phyloP scores from a whole-genome alignment of 2,113 vertebrate genomes.

The Thomomys bottae region DNA sequence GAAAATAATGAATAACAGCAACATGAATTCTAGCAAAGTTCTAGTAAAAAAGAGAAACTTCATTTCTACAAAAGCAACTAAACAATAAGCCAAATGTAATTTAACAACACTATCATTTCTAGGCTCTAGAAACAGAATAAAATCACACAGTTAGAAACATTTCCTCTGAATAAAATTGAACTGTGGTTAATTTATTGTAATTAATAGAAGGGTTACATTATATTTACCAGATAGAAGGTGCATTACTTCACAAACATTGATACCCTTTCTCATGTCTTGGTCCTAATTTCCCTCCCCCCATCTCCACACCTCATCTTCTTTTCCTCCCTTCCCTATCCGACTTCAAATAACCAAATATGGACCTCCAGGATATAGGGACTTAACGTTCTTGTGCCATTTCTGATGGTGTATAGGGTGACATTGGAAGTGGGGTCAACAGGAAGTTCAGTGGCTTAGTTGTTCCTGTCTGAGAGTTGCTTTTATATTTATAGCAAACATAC shows the following conservation, averaged over 20 bases:
- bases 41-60: not conserved
- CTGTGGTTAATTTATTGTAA: not conserved
- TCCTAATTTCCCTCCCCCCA: too few species aligned
- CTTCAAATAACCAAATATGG: too few species aligned
- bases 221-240: too few species aligned
- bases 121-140: not conserved
- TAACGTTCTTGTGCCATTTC: not conserved
- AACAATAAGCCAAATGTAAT: not conserved
- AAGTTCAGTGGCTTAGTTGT: not conserved
- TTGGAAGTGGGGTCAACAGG: not conserved
- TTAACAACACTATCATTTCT: not conserved
- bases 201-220: too few species aligned
- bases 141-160: not conserved
- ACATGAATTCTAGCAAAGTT: not conserved
- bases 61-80: not conserved
- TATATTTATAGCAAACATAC: too few species aligned
- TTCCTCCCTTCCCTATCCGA: too few species aligned
- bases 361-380: too few species aligned
- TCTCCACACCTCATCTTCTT: too few species aligned
- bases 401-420: too few species aligned
- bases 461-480: not conserved
- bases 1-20: not conserved
- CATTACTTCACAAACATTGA: too few species aligned
- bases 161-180: not conserved
- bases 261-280: too few species aligned